phyloP scores from a whole-genome alignment of 2,888 invertebrate species.

The Oscheius sp. region DNA sequence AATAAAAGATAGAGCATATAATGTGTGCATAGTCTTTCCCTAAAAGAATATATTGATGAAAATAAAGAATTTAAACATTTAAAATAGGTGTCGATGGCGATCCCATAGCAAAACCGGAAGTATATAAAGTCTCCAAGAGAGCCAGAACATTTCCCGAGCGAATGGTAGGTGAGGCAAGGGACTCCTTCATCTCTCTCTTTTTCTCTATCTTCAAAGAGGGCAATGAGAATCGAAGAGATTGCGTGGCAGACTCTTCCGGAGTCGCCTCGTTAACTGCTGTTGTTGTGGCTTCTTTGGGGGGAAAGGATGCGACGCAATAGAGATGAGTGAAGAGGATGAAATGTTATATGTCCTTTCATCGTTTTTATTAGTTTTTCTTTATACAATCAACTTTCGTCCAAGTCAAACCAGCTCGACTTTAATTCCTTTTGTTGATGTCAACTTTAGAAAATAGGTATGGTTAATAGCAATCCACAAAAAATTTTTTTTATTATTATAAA shows the following conservation, averaged over 20 bases:
- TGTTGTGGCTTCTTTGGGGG: constrained; percentile 1
- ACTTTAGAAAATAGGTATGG: too few species aligned
- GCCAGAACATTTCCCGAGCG: constrained; percentile 55
- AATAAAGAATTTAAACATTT: constrained; percentile 40
- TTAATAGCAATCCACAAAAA: too few species aligned
- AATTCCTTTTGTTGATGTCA: too few species aligned
- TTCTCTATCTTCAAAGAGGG: too few species aligned
- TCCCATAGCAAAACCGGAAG: constrained; percentile 66
- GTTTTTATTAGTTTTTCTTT: too few species aligned
- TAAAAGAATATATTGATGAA: background rate
- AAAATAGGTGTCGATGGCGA: constrained; percentile 60
- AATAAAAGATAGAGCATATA: constrained; percentile 68
- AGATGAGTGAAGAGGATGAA: too few species aligned
- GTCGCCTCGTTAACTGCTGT: constrained; percentile 27
- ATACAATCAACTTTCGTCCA: too few species aligned
- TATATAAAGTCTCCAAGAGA: constrained; percentile 65
- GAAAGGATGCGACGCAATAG: background rate
- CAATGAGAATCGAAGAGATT: background rate
- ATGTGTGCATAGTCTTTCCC: constrained; percentile 67
- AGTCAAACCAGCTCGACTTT: too few species aligned
- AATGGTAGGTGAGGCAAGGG: constrained; percentile 23
- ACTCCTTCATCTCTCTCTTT: constrained; percentile 13
- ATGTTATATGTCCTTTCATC: too few species aligned
- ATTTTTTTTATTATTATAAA: too few species aligned
- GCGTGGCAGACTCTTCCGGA: constrained; percentile 26